phyloP scores from a whole-genome alignment of 2,113 vertebrate species.

The Rhea pennata region DNA sequence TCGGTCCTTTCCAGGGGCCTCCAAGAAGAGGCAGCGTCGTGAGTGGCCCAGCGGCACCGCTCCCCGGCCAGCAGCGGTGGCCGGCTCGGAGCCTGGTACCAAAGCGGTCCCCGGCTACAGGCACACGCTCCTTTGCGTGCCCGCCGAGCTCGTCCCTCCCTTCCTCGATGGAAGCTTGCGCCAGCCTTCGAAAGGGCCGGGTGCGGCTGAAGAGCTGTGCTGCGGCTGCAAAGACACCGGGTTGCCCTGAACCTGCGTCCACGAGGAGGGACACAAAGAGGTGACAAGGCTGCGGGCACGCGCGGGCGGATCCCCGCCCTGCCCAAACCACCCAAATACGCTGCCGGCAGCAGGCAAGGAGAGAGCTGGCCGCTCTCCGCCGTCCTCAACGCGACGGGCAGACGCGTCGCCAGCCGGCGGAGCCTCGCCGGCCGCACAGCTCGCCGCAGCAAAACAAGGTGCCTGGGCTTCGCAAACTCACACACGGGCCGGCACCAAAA shows the following conservation, averaged over 20 bases:
- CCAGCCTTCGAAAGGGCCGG: background rate
- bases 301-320: too few relatives aligned
- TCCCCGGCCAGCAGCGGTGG: too few relatives aligned
- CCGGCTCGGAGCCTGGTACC: too few relatives aligned
- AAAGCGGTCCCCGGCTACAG: background rate
- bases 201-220: background rate
- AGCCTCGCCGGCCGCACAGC: too few relatives aligned
- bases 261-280: constrained; percentile 27
- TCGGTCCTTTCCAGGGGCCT: background rate
- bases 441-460: too few relatives aligned
- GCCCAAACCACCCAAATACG: too few relatives aligned
- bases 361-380: too few relatives aligned
- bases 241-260: constrained; percentile 4
- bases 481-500: fast-evolving
- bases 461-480: background rate
- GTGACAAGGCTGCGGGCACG: background rate
- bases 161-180: background rate
- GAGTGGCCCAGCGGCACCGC: background rate
- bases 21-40: background rate
- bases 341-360: too few relatives aligned
- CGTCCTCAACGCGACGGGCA: too few relatives aligned
- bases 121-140: background rate
- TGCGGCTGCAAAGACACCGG: background rate
- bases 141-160: background rate
- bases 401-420: too few relatives aligned